Evolutionary conservation across 2,797 vertebrate species (phyloP), one percentile per base, ranked within the genome.

Genomic region (Chrosomus eos): DNA sequence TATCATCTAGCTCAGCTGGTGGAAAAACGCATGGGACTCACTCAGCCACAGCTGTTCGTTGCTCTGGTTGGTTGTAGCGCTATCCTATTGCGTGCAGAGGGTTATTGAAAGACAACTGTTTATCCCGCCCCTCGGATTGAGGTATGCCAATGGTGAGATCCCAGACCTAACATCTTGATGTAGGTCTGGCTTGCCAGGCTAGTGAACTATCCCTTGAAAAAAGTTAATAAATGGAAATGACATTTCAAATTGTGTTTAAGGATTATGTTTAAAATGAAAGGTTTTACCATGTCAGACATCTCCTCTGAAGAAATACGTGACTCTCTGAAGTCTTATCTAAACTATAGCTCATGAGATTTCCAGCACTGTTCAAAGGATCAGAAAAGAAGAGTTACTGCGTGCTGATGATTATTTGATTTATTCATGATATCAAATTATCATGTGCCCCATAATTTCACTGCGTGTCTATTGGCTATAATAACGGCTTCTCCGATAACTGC

Each of bases 291-390:
- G 55, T 58, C 75, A 62, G 26, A 14, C 16, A 77, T 55, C 75
- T 26, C 75, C 23, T 77, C 36, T 62, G 10, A 73, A 51, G 18
- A 33, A 74, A 33, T 3, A 0, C 45, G 33, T 23, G 72, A 13
- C 48, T 74, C 26, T 73, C 19, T 53, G 75, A 78, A 78, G 36
- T 62, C n/a, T 78, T 78, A 78, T 78, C 53, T 76, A 38, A 14
- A 55, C n/a, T 40, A 78, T 40, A 43, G 40, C 75, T 78, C 23
- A 62, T 62, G 55, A 78, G 55, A 78, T 62, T 60, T 76, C 2
- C 26, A 43, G n/a, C 72, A 23, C 72, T 78, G 75, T 78, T 78
- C 75, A 78, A 78, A 78, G 33, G 33, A 62, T 78, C 16, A 62
- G 53, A 62, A 78, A 71, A 64, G 53, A 64, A 45, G 14, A 43